Conservation (phyloP, 37 sponge, comb jelly and placozoan genomes). For the Corticium candelabrum region DNA sequence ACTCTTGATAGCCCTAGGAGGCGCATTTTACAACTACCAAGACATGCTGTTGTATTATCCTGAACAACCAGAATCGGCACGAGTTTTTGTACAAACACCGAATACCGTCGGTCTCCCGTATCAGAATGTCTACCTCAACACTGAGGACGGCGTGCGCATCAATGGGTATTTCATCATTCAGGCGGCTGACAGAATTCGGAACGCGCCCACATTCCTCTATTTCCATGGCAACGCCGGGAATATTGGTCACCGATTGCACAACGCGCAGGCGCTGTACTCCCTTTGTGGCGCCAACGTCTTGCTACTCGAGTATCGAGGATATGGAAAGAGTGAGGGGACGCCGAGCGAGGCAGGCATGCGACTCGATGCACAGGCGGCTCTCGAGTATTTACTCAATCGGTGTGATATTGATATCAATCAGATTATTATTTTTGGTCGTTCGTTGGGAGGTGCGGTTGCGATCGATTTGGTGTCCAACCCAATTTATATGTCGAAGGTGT, state of each 20-base stretch:
- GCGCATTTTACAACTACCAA: slow-evolving; percentile 94
- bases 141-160: slow-evolving; percentile 65
- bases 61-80: slow-evolving; percentile 86
- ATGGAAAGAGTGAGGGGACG: slow-evolving; percentile 89
- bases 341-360: slow-evolving; percentile 82
- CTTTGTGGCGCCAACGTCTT: slow-evolving; percentile 87
- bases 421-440: slow-evolving; percentile 88
- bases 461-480: slow-evolving; percentile 64
- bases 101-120: slow-evolving; percentile 81
- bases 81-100: slow-evolving; percentile 91
- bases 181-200: slow-evolving; percentile 32
- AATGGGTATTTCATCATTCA: slow-evolving; percentile 69
- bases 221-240: slow-evolving; percentile 98
- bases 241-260: slow-evolving; percentile 94
- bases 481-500: slow-evolving; percentile 53
- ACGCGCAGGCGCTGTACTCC: slow-evolving; percentile 83
- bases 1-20: slow-evolving; percentile 65
- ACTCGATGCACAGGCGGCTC: slow-evolving; percentile 80
- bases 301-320: slow-evolving; percentile 93
- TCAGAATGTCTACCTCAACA: slow-evolving; percentile 65
- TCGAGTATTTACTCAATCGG: slow-evolving; percentile 69
- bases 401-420: slow-evolving; percentile 75
- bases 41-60: slow-evolving; percentile 94
- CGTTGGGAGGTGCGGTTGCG: slow-evolving; percentile 93
- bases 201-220: slow-evolving; percentile 73